A percentile compares a stretch with the other conserved stretches of the same genome.
phyloP scores from a whole-genome alignment of 1,140 invertebrate genomes.

The Parapsyche elsis region DNA sequence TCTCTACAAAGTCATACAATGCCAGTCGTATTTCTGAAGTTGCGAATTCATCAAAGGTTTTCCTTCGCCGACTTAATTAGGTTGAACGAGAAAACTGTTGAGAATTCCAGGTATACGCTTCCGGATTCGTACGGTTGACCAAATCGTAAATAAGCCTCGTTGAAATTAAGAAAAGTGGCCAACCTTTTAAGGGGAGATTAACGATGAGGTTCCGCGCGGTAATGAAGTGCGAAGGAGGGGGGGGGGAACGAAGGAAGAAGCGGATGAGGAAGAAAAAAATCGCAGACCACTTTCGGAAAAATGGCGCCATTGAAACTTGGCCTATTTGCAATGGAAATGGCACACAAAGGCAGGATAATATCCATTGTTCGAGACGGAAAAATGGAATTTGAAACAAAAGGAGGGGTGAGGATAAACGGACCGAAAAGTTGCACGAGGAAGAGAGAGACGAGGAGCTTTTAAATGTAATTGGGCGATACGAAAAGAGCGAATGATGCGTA shows the following conservation, averaged over 20 bases:
- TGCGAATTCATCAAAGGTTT: no score
- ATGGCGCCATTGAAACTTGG: constrained; percentile 25
- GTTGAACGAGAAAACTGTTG: no score
- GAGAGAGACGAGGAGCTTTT: not conserved
- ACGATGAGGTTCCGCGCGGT: not conserved
- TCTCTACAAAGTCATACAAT: no score
- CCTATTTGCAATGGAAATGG: constrained; percentile 33
- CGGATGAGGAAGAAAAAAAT: not conserved
- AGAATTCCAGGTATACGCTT: no score
- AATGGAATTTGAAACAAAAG: constrained; percentile 32
- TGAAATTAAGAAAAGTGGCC: constrained; percentile 19
- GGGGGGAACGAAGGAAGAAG: not conserved
- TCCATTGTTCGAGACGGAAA: constrained; percentile 20
- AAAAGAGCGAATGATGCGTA: constrained; percentile 32
- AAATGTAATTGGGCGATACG: constrained; percentile 29
- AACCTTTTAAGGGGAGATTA: constrained; percentile 23
- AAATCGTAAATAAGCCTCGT: constrained; percentile 23
- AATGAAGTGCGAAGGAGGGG: no score
- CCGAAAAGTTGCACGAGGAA: constrained; percentile 20
- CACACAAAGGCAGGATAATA: constrained; percentile 1
- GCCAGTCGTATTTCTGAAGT: no score
- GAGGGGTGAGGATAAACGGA: not conserved
- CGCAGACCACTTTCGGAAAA: constrained; percentile 6
- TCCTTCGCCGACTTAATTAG: no score
- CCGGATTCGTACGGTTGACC: constrained; percentile 2